Evolutionary conservation across 2,888 invertebrate genomes (phyloP).

Genomic region (Onchidella celtica): DNA sequence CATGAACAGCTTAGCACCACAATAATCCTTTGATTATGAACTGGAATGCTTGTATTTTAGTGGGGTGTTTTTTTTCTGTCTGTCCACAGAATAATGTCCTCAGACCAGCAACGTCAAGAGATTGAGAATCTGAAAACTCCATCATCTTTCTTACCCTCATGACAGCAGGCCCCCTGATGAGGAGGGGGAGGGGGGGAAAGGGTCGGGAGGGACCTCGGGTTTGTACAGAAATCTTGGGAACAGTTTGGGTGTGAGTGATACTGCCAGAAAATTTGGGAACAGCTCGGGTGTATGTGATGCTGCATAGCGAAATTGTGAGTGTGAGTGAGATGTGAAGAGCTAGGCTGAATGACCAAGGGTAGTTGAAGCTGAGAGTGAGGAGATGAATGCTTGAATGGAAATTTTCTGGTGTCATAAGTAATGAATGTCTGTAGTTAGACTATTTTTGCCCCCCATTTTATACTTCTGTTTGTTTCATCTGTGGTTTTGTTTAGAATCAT

Average conservation of each 20-base stretch:
- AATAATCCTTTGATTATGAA: too few species aligned
- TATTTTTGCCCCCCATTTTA: not conserved
- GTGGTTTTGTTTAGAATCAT: too few species aligned
- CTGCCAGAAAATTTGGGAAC: not conserved
- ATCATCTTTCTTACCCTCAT: constrained; percentile 61
- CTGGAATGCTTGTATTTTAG: too few species aligned
- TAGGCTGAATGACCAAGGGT: too few species aligned
- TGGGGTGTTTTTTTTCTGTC: too few species aligned
- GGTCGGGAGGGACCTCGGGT: not conserved
- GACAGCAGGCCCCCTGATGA: constrained; percentile 49
- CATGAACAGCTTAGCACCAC: too few species aligned
- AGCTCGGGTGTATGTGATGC: too few species aligned
- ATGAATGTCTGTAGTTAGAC: too few species aligned
- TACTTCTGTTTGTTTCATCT: not conserved
- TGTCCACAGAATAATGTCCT: constrained; percentile 65
- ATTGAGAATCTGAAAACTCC: constrained; percentile 66
- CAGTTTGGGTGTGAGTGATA: not conserved
- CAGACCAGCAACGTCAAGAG: constrained; percentile 65
- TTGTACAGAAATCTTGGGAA: constrained; percentile 9
- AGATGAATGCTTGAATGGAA: not conserved
- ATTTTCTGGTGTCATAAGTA: not conserved
- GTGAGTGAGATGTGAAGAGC: not conserved
- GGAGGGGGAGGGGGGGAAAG: not conserved
- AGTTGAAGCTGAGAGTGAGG: too few species aligned
- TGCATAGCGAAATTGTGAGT: too few species aligned